These are phyloP conservation scores for Stomatorhinus ivindoensis DNA, from an alignment of 2,113 vertebrate genomes.

Conservation along the genomic window DNA sequence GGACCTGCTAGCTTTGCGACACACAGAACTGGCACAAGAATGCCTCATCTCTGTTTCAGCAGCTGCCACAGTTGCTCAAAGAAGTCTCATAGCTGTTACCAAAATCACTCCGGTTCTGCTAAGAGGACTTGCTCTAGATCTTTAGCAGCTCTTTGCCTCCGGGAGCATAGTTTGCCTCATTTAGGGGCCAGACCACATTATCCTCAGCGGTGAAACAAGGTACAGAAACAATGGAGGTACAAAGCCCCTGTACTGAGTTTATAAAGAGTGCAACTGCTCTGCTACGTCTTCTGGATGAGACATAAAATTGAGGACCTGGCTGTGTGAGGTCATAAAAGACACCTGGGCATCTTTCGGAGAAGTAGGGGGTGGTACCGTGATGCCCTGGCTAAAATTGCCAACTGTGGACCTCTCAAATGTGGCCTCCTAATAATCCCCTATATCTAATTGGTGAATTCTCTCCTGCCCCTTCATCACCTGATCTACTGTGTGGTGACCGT, in stretches of 20 bases:
- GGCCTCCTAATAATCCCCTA: neutral
- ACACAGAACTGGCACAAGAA: neutral
- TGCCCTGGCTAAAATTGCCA: neutral
- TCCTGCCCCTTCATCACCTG: neutral
- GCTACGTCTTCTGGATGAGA: neutral
- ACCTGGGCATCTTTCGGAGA: neutral
- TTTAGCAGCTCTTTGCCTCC: neutral
- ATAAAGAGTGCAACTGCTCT: neutral
- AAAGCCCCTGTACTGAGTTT: neutral
- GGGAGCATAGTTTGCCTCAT: neutral
- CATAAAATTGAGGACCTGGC: neutral
- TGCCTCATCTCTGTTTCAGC: neutral
- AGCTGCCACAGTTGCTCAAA: neutral
- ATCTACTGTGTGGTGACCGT: neutral
- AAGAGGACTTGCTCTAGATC: neutral
- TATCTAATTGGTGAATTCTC: neutral
- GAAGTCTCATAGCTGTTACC: neutral
- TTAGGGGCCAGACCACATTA: neutral
- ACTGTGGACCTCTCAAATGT: neutral
- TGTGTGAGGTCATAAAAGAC: neutral
- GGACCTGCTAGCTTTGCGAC: neutral
- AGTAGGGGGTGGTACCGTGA: neutral
- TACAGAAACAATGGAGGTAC: neutral
- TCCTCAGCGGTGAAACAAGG: neutral
- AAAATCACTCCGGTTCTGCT: neutral